Evolutionary conservation across 2,113 vertebrate genomes (phyloP).

Genomic region (Platysternon megacephalum): DNA sequence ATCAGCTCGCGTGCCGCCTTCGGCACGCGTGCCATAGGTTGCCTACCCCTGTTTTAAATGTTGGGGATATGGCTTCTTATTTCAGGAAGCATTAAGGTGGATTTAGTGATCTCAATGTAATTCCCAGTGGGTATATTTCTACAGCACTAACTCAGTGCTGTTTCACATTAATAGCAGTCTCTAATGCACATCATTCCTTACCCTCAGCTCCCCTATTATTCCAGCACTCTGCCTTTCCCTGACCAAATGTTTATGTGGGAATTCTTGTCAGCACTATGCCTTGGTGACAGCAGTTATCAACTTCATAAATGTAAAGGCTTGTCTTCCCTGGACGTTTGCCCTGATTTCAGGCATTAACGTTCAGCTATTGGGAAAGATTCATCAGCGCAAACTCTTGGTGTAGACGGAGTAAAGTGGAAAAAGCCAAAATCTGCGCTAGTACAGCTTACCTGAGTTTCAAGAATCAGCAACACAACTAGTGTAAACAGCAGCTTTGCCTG

Average conservation of each 20-base stretch:
- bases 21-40: too few relatives aligned
- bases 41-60: too few relatives aligned
- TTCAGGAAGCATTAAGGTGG: neutral
- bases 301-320: neutral
- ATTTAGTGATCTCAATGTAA: neutral
- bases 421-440: neutral
- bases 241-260: neutral
- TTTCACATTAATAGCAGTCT: neutral
- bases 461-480: neutral
- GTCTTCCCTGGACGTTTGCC: neutral
- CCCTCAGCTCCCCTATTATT: neutral
- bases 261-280: conserved; percentile 3
- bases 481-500: neutral
- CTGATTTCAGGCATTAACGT: neutral
- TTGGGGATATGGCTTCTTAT: neutral
- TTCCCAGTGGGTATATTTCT: neutral
- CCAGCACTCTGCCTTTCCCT: neutral
- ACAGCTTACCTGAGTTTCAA: neutral
- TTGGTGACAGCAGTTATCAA: neutral
- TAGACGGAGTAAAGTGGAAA: neutral
- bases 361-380: neutral
- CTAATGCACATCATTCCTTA: neutral
- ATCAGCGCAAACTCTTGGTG: neutral
- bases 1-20: too few relatives aligned
- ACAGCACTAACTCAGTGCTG: neutral